These are phyloP conservation scores for Vespertilio murinus DNA, from an alignment of 2,797 vertebrate species.

Conservation along the genomic window DNA sequence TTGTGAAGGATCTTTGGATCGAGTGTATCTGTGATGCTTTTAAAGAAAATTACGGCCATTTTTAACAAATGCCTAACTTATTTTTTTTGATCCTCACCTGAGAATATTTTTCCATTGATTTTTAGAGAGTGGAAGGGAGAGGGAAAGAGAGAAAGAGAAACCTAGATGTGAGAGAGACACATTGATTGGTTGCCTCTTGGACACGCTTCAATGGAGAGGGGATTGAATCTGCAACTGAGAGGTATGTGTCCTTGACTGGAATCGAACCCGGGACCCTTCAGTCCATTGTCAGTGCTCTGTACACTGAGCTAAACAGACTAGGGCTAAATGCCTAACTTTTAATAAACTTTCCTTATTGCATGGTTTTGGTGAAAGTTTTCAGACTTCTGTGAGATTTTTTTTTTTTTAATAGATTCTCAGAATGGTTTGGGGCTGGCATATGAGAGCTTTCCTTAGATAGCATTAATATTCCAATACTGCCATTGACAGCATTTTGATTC, in stretches of 20 bases:
- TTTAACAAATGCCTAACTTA: constrained; percentile 40
- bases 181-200: background rate
- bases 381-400: constrained; percentile 22
- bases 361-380: constrained; percentile 72
- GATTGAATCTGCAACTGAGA: background rate
- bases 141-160: background rate
- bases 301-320: background rate
- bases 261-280: background rate
- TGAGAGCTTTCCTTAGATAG: constrained; percentile 79
- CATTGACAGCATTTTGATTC: constrained; percentile 86
- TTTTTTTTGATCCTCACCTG: background rate
- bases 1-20: background rate
- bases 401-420: constrained; percentile 53
- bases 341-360: constrained; percentile 61
- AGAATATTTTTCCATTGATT: background rate
- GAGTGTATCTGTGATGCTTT: background rate
- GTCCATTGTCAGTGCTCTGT: background rate
- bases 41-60: constrained; percentile 28
- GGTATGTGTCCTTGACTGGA: background rate
- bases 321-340: constrained; percentile 25
- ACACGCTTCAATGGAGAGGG: background rate
- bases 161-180: background rate
- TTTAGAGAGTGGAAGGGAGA: background rate
- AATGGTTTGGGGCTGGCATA: constrained; percentile 77
- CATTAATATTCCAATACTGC: constrained; percentile 86